A percentile compares a stretch with the other conserved stretches of the same genome.
These are phyloP conservation scores for Hippocampus comes DNA, from an alignment of 2,113 vertebrate genomes.

Conservation along the genomic window DNA sequence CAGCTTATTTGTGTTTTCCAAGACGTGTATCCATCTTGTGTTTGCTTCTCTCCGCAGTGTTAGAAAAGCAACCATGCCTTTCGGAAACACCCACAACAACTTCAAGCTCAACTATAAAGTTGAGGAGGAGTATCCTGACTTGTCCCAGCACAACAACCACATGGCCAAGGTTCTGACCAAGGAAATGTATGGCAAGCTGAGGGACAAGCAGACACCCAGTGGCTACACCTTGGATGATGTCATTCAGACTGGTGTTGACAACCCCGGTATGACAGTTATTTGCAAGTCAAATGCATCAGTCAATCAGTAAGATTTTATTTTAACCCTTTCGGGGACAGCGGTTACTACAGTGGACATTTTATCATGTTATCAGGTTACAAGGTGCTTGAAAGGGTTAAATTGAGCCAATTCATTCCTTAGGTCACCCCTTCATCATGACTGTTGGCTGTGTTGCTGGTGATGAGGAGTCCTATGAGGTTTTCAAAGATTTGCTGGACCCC, in stretches of 20 bases:
- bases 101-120: slow-evolving; percentile 83
- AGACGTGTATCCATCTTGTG: background rate
- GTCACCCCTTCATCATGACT: slow-evolving; percentile 96
- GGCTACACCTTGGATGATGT: slow-evolving; percentile 86
- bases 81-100: slow-evolving; percentile 92
- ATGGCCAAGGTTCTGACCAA: slow-evolving; percentile 86
- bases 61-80: slow-evolving; percentile 81
- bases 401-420: slow-evolving; percentile 47
- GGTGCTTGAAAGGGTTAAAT: background rate
- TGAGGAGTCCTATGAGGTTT: slow-evolving; percentile 84
- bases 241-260: slow-evolving; percentile 93
- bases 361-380: no score
- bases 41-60: slow-evolving; percentile 45
- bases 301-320: background rate
- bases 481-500: slow-evolving; percentile 87
- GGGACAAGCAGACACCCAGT: slow-evolving; percentile 87
- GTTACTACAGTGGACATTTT: no score
- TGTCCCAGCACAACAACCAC: slow-evolving; percentile 88
- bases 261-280: slow-evolving; percentile 76
- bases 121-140: slow-evolving; percentile 85
- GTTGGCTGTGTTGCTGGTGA: slow-evolving; percentile 92
- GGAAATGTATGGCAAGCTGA: slow-evolving; percentile 80
- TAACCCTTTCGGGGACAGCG: no score
- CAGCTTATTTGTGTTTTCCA: background rate
- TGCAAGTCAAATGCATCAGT: background rate